Percentiles rank a stretch among this genome's conserved stretches.
phyloP scores from a whole-genome alignment of 2,888 invertebrate genomes.

The Apamea crenata region DNA sequence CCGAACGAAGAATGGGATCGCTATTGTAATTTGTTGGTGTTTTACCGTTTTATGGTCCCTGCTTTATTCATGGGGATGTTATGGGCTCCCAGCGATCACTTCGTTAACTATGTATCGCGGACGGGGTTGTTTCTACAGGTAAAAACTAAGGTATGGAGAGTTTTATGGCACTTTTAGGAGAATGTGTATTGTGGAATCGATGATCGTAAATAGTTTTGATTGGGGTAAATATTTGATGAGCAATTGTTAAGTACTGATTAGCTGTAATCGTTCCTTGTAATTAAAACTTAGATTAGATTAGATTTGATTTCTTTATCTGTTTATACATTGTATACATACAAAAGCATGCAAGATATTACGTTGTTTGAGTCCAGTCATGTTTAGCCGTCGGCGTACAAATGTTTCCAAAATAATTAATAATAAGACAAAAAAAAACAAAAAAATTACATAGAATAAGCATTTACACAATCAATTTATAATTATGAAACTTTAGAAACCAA shows the following conservation, averaged over 20 bases:
- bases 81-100: constrained; percentile 61
- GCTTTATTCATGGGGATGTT: constrained; percentile 66
- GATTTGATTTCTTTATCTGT: no score
- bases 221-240: no score
- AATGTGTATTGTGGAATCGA: constrained; percentile 6
- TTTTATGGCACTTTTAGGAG: constrained; percentile 19
- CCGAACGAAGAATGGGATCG: constrained; percentile 67
- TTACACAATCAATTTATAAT: no score
- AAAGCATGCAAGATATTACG: no score
- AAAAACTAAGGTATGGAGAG: constrained; percentile 28
- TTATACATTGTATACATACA: no score
- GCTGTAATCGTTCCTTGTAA: not conserved
- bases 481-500: no score
- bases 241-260: not conserved
- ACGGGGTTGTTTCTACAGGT: constrained; percentile 24
- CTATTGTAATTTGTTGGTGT: constrained; percentile 69
- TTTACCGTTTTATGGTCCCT: constrained; percentile 67
- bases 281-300: not conserved
- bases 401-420: no score
- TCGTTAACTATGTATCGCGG: constrained; percentile 59
- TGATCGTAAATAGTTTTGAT: constrained; percentile 7
- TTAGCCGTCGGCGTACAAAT: no score
- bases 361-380: no score
- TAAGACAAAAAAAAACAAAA: no score
- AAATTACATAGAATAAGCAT: no score